Conservation (phyloP, 2,888 invertebrate genomes). For the Pseudeuparius sepicola region DNA sequence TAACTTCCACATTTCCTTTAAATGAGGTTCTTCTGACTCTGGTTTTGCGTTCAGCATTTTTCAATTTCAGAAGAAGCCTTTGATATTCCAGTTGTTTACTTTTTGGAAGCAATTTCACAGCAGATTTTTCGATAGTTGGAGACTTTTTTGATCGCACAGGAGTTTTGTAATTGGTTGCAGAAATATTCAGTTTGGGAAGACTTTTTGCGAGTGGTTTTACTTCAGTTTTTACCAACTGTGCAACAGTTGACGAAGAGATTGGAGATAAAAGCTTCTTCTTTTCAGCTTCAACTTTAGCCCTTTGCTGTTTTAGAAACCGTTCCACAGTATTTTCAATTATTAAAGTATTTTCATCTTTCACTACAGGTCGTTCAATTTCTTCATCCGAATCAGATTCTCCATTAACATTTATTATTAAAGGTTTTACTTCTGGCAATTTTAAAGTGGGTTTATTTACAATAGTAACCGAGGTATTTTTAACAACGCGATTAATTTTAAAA, state of each 20-base stretch:
- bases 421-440: slow-evolving; percentile 32
- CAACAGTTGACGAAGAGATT: background rate
- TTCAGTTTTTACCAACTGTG: no score
- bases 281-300: slow-evolving; percentile 35
- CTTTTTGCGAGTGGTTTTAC: slow-evolving; percentile 7
- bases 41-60: no score
- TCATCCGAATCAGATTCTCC: slow-evolving; percentile 34
- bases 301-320: slow-evolving; percentile 35
- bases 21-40: no score
- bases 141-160: background rate
- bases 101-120: slow-evolving; percentile 35
- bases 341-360: slow-evolving; percentile 4
- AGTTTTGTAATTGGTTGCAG: slow-evolving; percentile 4
- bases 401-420: slow-evolving; percentile 36
- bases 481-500: slow-evolving; percentile 11
- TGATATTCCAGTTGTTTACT: slow-evolving; percentile 37
- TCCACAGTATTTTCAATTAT: slow-evolving; percentile 28
- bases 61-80: slow-evolving; percentile 32
- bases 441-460: slow-evolving; percentile 15
- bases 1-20: no score
- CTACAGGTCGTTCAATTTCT: slow-evolving; percentile 1
- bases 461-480: slow-evolving; percentile 20
- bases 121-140: slow-evolving; percentile 28
- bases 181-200: slow-evolving; percentile 4
- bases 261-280: slow-evolving; percentile 8